Evolutionary conservation across 2,888 invertebrate genomes (phyloP), one percentile per base, ranked within the genome.

Genomic region (Arrhopalites spinosus): DNA sequence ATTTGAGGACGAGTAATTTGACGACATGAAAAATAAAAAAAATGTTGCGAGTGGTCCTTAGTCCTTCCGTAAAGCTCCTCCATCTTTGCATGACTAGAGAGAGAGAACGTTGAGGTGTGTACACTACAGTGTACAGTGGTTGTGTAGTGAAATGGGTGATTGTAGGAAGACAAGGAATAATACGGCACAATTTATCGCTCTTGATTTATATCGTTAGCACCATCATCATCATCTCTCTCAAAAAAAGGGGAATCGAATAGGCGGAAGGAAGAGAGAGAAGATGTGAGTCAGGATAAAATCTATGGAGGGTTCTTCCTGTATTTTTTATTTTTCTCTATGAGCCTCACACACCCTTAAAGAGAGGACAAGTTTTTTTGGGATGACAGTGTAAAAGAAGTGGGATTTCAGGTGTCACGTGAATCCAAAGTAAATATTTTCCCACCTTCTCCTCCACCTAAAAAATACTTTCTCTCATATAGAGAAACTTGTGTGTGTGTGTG

Each of bases 141-240:
- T 45, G 45, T 45, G 45, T 11, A 45, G 45, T 7, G 7, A 45
- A 45, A 45, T 45, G 8, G 45, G 45, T 45, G n/a, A n/a, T n/a
- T n/a, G 45, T 36, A 36, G 2, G 17, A 3, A 50, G 50, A 50
- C 50, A 50, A 50, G 50, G 15, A 50, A 50, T n/a, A 50, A 50
- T 50, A 50, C 50, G 50, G 50, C n/a, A 50, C 50, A 50, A 50
- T 50, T 50, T 50, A 50, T 50, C 50, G n/a, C 50, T 50, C 17
- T 50, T 50, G 50, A 50, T 50, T 50, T 50, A 50, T 50, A 50
- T 50, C 50, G 50, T 50, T 50, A 50, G 17, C n/a, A 50, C 17
- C 50, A n/a, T 17, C 50, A 50, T 50, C 50, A 50, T n/a, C 50
- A 50, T 50, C 50, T 8, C 15, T 15, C 3, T 17, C 50, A 36